phyloP scores from a whole-genome alignment of 2,113 vertebrate genomes.

The Anoplopoma fimbria region DNA sequence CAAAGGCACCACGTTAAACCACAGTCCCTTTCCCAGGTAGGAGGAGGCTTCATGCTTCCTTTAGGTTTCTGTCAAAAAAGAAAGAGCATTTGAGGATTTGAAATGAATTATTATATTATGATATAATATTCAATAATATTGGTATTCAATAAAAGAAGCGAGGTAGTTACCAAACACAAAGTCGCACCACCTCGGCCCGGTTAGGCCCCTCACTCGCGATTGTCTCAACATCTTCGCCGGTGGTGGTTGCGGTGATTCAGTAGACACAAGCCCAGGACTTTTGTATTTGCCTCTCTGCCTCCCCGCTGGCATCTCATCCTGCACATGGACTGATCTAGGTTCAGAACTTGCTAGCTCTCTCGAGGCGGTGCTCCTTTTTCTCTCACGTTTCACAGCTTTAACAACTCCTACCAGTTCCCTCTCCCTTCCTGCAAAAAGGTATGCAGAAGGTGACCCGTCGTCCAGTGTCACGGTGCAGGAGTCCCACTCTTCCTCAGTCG shows the following conservation, averaged over 20 bases:
- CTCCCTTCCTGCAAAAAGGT: conserved; percentile 59
- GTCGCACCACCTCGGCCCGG: conserved; percentile 89
- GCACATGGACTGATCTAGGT: conserved; percentile 54
- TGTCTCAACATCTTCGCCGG: conserved; percentile 90
- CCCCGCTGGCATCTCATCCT: conserved; percentile 20
- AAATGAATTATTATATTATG: too few species aligned
- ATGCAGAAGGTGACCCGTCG: conserved; percentile 74
- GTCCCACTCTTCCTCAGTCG: conserved; percentile 78
- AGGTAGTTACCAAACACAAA: conserved; percentile 90
- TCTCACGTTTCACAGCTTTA: conserved; percentile 77
- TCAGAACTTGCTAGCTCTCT: conserved; percentile 42
- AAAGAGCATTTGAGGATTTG: too few species aligned
- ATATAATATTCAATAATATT: too few species aligned
- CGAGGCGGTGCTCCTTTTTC: conserved; percentile 49
- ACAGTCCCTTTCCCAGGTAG: conserved; percentile 63
- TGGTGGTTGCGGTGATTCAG: conserved; percentile 71
- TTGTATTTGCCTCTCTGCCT: conserved; percentile 68
- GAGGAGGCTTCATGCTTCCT: conserved; percentile 56
- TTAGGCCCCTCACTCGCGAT: conserved; percentile 89
- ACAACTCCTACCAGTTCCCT: conserved; percentile 52
- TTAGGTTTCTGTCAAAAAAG: conserved; percentile 70
- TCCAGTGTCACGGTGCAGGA: conserved; percentile 84
- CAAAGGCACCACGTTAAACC: conserved; percentile 83
- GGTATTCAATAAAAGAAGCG: conserved; percentile 17
- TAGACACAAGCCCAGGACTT: conserved; percentile 52